Base-by-base conservation (phyloP, 2,888 invertebrate species). In the Zootermopsis nevadensis region DNA sequence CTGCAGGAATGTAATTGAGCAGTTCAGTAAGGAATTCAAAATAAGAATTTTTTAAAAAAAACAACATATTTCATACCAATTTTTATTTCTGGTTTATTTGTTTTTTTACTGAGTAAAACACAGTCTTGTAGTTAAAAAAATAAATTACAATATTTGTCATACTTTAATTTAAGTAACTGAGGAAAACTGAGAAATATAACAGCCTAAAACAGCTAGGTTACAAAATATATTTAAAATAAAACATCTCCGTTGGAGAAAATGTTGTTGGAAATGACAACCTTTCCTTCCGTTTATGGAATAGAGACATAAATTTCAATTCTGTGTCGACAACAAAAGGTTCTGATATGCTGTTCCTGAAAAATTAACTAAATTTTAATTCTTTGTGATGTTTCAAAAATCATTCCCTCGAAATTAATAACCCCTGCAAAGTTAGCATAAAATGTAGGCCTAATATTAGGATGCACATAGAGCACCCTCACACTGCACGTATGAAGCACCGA, bases 301-400 rank as follows among this genome's bases (percentile, higher is more conserved):
- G 74, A 3, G n/a, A 38, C n/a, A 74, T 74, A 38, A 38, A 74
- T 74, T 74, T 24, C 22, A 74, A 74, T 74, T 33, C n/a, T 19
- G 33, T 31, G 33, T 74, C n/a, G 38, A 74, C 35, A 74, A 74
- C 74, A 74, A 74, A 38, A 74, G 38, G 38, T 38, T 74, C 24
- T 38, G 22, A 74, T n/a, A 15, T 38, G 31, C 38, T 42, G 6
- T 38, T 74, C 74, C 74, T 74, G 8, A 74, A 74, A 74, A 38
- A 74, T 42, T 35, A 74, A 74, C 60, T 79, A 60, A 79, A 79
- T 60, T 79, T 33, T 79, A 79, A 60, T 79, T 79, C 79, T 79
- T 79, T 60, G 77, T 53, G 53, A 77, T 60, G 79, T 79, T 66
- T 60, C 24, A 77, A 79, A 79, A 76, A 77, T n/a, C 35, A 79